Evolutionary conservation across 2,797 vertebrate genomes (phyloP).

Genomic region (Microcaecilia unicolor): DNA sequence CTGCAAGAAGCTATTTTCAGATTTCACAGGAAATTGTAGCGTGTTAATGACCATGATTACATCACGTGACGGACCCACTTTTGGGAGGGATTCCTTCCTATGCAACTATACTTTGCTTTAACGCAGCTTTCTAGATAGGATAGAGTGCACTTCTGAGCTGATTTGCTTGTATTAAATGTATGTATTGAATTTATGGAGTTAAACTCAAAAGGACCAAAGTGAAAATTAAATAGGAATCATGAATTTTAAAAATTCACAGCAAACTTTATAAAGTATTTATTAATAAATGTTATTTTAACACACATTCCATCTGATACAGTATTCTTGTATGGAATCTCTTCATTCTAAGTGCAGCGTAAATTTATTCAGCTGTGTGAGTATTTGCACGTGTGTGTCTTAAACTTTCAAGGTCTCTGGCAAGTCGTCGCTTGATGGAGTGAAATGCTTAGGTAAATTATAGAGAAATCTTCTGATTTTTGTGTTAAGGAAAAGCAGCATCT

Average conservation of each 20-base stretch:
- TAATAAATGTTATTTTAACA: constrained; percentile 70
- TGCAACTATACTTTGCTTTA: too few relatives aligned
- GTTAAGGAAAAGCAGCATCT: constrained; percentile 42
- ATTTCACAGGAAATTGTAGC: constrained; percentile 16
- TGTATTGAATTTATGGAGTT: constrained; percentile 53
- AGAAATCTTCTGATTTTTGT: constrained; percentile 39
- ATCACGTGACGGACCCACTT: too few relatives aligned
- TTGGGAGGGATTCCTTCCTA: constrained; percentile 41
- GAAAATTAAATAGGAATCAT: constrained; percentile 66
- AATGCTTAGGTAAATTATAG: constrained; percentile 39
- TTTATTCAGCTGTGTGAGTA: constrained; percentile 39
- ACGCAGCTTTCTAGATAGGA: constrained; percentile 48
- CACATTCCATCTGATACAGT: constrained; percentile 65
- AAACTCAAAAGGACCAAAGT: constrained; percentile 63
- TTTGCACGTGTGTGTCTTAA: constrained; percentile 40
- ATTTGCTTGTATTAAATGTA: constrained; percentile 47
- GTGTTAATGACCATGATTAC: constrained; percentile 34
- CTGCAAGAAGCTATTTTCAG: constrained; percentile 2
- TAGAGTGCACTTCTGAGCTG: constrained; percentile 51
- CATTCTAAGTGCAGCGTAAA: constrained; percentile 49
- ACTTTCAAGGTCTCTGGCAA: constrained; percentile 42
- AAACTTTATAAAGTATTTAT: constrained; percentile 73
- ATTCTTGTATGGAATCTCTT: constrained; percentile 58
- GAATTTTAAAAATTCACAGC: constrained; percentile 57
- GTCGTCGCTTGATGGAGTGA: constrained; percentile 43